Base-by-base conservation (phyloP, 2,797 vertebrate genomes). In the Molossus alvarezi region DNA sequence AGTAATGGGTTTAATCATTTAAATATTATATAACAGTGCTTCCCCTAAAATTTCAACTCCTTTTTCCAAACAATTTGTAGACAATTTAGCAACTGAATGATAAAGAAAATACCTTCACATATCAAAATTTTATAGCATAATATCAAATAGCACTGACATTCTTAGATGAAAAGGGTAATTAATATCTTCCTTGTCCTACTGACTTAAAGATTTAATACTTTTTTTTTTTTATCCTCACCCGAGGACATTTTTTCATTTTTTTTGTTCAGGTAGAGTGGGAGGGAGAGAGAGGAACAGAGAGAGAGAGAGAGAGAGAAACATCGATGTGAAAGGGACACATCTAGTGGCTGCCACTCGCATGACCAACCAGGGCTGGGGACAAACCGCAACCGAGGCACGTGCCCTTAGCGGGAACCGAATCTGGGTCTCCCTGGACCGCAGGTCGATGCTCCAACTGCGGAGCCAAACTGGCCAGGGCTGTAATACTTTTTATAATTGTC, bases 21-120 rank as follows among this genome's bases (percentile, higher is more conserved):
- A 62, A 88, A 5, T 15, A 45, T 80, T 75, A 84, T 29, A 17
- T 92, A 60, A 89, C 45, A 53, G 33, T 37, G 0, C 27, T 90
- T 23, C n/a, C 33, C 45, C n/a, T 45, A 90, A 9, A 71, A 53
- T 25, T 69, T 95, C 33, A 51, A 58, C 17, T 85, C 27, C 17
- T 65, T 45, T n/a, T 84, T 95, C 58, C 90, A 88, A 76, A 72
- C 58, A 45, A 77, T 81, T 84, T 55, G 75, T 53, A 67, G 64
- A 55, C 14, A 71, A 60, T 65, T 94, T 65, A 77, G 58, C 14
- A 81, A 92, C 67, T 11, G 8, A 88, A 88, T 64, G 60, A 83
- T 20, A 60, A 67, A 79, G 75, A 60, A 71, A 62, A 48, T 14
- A 45, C 17, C 41, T 81, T n/a, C 25, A 81, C 33, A 21, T 60